Percentiles rank a stretch among this genome's conserved stretches.
These are phyloP conservation scores for Pteronotus mesoamericanus DNA, from an alignment of 2,797 vertebrate genomes.

Conservation along the genomic window DNA sequence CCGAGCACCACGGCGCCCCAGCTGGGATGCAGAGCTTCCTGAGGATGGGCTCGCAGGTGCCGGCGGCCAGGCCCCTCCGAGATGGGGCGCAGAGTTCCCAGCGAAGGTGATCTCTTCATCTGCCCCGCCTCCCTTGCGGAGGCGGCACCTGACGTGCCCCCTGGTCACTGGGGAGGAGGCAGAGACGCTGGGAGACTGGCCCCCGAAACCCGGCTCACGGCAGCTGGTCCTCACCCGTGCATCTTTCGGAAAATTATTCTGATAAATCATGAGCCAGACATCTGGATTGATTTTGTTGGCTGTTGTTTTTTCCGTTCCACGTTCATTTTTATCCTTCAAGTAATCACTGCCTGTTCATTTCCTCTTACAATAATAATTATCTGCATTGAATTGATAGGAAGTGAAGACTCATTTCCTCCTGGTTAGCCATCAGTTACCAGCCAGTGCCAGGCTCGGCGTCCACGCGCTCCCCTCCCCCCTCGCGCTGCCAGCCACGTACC, in stretches of 20 bases:
- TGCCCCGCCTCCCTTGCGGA: not conserved
- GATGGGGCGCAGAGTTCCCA: not conserved
- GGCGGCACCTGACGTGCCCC: fast-evolving
- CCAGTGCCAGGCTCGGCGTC: fast-evolving
- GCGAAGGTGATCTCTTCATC: not conserved
- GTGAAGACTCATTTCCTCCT: not conserved
- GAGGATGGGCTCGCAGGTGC: not conserved
- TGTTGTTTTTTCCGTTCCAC: not conserved
- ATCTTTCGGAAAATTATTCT: not conserved
- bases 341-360: not conserved
- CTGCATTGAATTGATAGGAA: too few relatives aligned
- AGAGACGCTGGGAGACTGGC: not conserved
- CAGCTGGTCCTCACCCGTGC: not conserved
- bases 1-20: fast-evolving
- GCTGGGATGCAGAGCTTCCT: not conserved
- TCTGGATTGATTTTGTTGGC: not conserved
- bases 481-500: fast-evolving
- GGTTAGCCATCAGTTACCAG: fast-evolving
- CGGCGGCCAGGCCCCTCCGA: not conserved
- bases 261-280: not conserved
- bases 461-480: fast-evolving
- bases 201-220: fast-evolving
- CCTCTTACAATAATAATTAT: not conserved
- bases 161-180: not conserved
- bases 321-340: not conserved